phyloP scores from a whole-genome alignment of 2,113 vertebrate genomes.

The Cavia aperea region DNA sequence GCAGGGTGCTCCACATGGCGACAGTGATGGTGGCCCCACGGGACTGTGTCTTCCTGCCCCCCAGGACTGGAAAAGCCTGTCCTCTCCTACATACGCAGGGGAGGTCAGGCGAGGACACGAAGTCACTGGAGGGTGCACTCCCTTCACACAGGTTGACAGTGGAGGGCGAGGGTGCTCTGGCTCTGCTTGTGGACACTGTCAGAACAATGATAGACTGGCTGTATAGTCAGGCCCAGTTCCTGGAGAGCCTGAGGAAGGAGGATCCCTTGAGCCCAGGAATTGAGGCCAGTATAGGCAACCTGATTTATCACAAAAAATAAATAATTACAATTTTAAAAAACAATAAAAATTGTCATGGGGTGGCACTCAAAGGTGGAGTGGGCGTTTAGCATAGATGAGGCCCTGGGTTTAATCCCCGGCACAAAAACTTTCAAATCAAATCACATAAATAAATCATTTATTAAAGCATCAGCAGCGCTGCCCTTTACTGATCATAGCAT shows the following conservation, averaged over 20 bases:
- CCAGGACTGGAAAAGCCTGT: neutral
- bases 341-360: neutral
- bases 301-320: neutral
- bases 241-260: neutral
- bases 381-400: neutral
- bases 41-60: neutral
- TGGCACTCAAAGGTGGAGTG: neutral
- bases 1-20: neutral
- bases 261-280: neutral
- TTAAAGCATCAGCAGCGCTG: neutral
- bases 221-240: too few species aligned
- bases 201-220: neutral
- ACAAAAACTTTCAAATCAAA: neutral
- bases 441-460: neutral
- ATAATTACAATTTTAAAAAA: neutral
- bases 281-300: neutral
- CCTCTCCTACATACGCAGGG: neutral
- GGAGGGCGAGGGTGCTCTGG: neutral
- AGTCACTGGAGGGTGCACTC: too few species aligned
- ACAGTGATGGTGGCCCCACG: neutral
- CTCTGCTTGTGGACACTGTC: too few species aligned
- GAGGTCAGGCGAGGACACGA: neutral
- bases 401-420: neutral
- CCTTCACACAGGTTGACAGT: neutral
- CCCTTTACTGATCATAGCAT: conserved; percentile 19